A percentile compares a stretch with the other conserved stretches of the same genome.
These are phyloP conservation scores for Lampropteryx suffumata DNA, from an alignment of 2,888 invertebrate species.

Conservation along the genomic window DNA sequence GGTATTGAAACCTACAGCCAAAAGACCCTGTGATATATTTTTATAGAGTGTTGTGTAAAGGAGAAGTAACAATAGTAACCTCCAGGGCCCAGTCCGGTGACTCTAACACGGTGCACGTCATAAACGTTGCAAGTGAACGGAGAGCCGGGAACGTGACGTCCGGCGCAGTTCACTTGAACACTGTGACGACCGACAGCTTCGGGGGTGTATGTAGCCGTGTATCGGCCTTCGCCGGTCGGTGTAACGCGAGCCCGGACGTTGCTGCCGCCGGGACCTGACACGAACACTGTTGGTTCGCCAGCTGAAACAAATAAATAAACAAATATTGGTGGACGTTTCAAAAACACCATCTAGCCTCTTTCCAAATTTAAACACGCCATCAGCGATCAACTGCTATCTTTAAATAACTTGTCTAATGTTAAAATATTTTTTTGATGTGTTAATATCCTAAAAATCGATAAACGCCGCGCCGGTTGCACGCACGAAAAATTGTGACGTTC, in stretches of 20 bases:
- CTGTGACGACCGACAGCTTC: slow-evolving; percentile 94
- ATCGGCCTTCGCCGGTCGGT: slow-evolving; percentile 85
- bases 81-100: slow-evolving; percentile 84
- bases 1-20: no score
- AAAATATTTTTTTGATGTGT: no score
- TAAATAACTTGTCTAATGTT: no score
- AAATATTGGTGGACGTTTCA: no score
- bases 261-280: slow-evolving; percentile 92
- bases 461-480: no score
- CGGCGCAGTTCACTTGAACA: slow-evolving; percentile 91
- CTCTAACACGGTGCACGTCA: slow-evolving; percentile 92
- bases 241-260: slow-evolving; percentile 89
- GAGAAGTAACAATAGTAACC: slow-evolving; percentile 44
- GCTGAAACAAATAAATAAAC: slow-evolving; percentile 58
- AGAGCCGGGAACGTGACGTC: slow-evolving; percentile 93
- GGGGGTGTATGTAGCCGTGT: slow-evolving; percentile 91
- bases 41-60: no score
- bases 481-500: no score
- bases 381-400: no score
- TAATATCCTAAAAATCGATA: no score
- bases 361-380: no score
- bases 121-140: slow-evolving; percentile 98
- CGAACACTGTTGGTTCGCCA: slow-evolving; percentile 87
- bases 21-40: no score
- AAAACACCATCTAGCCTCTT: no score